A percentile compares a stretch with the other conserved stretches of the same genome.
These are phyloP conservation scores for Rhagologus leucostigma DNA, from an alignment of 2,113 vertebrate genomes.

Conservation along the genomic window DNA sequence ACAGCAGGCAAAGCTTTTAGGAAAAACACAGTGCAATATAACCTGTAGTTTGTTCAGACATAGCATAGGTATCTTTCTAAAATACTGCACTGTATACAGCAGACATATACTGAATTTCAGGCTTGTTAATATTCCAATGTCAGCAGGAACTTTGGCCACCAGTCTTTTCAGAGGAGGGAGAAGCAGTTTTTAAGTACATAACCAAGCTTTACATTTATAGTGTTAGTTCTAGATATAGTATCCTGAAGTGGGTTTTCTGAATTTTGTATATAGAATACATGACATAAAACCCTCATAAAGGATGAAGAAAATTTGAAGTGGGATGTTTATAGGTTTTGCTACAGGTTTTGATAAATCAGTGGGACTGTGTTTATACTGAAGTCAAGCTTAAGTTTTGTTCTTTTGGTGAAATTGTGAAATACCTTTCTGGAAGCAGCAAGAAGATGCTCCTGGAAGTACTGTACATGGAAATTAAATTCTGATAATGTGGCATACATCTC, in stretches of 20 bases:
- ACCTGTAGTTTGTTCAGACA: not conserved
- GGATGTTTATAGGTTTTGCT: not conserved
- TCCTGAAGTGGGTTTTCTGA: not conserved
- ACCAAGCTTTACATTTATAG: not conserved
- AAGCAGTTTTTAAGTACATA: not conserved
- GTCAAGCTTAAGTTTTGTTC: not conserved
- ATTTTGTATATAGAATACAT: not conserved
- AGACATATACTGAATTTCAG: not conserved
- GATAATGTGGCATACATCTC: not conserved
- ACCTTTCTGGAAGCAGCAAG: not conserved
- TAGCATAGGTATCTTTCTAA: not conserved
- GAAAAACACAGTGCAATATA: not conserved
- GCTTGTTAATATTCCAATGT: not conserved
- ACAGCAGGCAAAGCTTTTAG: not conserved
- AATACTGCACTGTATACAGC: not conserved
- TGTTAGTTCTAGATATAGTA: not conserved
- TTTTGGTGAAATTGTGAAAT: not conserved
- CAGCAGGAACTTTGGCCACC: not conserved
- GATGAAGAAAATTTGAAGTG: not conserved
- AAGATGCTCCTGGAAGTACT: not conserved
- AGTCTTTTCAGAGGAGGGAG: not conserved
- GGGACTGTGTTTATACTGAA: not conserved
- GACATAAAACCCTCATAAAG: not conserved
- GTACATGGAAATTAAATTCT: not conserved
- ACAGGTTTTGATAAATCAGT: not conserved